Conservation (phyloP, 2,113 vertebrate genomes). For the Phainopepla nitens region DNA sequence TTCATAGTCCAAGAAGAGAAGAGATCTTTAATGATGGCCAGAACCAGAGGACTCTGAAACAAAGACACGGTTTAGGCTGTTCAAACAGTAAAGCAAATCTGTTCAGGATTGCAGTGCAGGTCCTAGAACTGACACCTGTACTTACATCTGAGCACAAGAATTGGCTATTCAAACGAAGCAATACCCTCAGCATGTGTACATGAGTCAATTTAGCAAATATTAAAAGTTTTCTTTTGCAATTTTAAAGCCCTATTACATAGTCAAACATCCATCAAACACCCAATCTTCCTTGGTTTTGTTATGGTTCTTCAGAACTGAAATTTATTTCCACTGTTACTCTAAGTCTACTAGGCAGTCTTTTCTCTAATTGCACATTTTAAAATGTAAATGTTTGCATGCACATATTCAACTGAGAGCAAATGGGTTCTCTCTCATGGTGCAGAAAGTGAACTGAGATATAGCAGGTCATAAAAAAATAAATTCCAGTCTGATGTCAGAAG, state of each 20-base stretch:
- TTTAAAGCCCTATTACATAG: background rate
- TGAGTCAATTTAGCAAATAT: background rate
- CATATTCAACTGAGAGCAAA: background rate
- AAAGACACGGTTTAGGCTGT: background rate
- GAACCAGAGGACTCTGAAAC: conserved; percentile 54
- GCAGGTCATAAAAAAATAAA: background rate
- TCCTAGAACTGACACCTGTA: background rate
- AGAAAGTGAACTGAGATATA: background rate
- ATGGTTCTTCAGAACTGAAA: background rate
- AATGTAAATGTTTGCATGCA: background rate
- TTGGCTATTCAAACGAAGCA: background rate
- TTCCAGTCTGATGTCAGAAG: background rate
- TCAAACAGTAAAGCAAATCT: background rate
- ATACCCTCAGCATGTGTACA: background rate
- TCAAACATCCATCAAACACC: background rate
- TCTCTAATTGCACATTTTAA: background rate
- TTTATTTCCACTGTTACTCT: background rate
- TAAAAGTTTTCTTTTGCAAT: background rate
- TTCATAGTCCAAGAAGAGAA: conserved; percentile 2
- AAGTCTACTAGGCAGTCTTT: background rate
- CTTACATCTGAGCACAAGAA: background rate
- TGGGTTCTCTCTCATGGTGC: background rate
- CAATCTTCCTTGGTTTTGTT: background rate
- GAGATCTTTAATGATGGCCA: conserved; percentile 54
- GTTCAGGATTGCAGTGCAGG: background rate